These are phyloP conservation scores for Aphrophora alni DNA, from an alignment of 2,888 invertebrate genomes.

Conservation along the genomic window DNA sequence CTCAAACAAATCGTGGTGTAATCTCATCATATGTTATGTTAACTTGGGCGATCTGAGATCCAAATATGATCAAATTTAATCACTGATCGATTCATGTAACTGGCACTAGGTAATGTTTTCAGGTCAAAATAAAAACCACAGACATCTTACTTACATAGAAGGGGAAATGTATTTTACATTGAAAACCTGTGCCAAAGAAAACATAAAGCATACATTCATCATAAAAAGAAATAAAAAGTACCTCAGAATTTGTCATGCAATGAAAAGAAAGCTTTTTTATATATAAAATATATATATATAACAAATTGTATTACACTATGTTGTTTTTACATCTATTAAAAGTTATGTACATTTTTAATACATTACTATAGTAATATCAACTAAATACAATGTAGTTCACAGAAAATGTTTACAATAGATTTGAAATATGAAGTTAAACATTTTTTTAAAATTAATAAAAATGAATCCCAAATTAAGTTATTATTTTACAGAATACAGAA, in stretches of 20 bases:
- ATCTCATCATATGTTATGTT: too few species aligned
- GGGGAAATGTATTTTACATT: neutral
- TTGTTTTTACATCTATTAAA: neutral
- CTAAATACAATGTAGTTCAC: neutral
- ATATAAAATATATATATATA: neutral
- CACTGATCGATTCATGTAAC: too few species aligned
- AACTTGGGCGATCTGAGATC: too few species aligned
- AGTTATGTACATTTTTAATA: neutral
- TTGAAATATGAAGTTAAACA: too few species aligned
- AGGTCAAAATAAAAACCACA: neutral
- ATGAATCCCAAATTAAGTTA: neutral
- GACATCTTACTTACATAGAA: neutral
- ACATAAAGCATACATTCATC: neutral
- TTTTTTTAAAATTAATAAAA: too few species aligned
- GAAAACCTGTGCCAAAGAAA: neutral
- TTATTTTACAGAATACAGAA: neutral
- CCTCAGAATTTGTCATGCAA: neutral
- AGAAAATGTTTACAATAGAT: too few species aligned
- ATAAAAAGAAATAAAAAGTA: neutral
- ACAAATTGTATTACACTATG: neutral
- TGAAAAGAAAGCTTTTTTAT: neutral
- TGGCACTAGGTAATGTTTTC: too few species aligned
- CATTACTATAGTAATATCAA: neutral
- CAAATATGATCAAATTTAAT: too few species aligned
- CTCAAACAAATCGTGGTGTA: too few species aligned